Conservation (phyloP, 2,113 vertebrate genomes). For the Aix galericulata region DNA sequence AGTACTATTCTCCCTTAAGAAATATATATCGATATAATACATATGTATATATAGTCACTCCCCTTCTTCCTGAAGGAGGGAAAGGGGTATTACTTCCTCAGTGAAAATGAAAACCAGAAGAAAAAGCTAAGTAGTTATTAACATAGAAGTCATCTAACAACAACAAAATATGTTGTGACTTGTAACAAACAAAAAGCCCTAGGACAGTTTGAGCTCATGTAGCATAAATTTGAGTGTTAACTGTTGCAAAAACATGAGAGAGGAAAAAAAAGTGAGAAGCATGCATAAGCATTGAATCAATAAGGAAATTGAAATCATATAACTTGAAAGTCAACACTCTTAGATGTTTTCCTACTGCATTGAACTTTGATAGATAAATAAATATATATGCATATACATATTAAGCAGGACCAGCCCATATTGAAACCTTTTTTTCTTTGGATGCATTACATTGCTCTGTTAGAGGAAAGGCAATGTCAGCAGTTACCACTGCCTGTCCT, state of each 20-base stretch:
- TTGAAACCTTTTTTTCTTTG: not conserved
- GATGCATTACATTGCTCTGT: not conserved
- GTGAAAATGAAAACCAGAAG: conserved; percentile 11
- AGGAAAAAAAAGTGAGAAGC: not conserved
- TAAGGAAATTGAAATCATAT: not conserved
- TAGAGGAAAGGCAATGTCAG: rapidly evolving
- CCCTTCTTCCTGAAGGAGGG: not conserved
- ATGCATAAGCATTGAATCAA: not conserved
- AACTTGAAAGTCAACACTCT: not conserved
- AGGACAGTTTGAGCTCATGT: not conserved
- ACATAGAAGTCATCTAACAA: not conserved
- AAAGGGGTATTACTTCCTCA: not conserved
- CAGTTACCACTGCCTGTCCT: rapidly evolving
- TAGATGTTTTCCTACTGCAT: rapidly evolving
- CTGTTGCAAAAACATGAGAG: not conserved
- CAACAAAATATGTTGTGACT: rapidly evolving
- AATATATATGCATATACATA: rapidly evolving
- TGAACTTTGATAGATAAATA: not conserved
- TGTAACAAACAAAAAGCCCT: not conserved
- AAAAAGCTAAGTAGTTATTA: not conserved
- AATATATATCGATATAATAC: not conserved
- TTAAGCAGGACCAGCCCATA: rapidly evolving
- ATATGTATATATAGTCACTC: not conserved
- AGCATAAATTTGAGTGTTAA: not conserved
- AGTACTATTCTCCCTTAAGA: not conserved